These are phyloP conservation scores for Helicorthomorpha holstii DNA, from an alignment of 1,140 invertebrate genomes.

Conservation along the genomic window DNA sequence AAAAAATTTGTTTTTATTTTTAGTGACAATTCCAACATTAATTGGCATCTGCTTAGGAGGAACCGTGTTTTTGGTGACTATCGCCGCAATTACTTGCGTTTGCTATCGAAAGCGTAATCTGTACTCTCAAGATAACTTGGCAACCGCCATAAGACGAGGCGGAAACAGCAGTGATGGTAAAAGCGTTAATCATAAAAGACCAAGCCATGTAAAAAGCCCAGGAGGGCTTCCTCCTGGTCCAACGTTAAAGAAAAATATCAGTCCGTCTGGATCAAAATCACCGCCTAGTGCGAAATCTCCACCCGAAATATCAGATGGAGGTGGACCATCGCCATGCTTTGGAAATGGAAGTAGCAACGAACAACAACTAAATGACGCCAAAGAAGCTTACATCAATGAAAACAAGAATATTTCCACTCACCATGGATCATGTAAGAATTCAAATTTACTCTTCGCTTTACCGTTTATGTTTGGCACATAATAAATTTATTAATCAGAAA, in stretches of 20 bases:
- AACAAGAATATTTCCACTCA: background rate
- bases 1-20: conserved; percentile 20
- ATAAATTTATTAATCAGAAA: background rate
- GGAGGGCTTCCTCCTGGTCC: conserved; percentile 36
- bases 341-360: no score
- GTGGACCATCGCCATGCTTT: no score
- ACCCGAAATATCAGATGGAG: no score
- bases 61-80: conserved; percentile 34
- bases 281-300: conserved; percentile 16
- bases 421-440: background rate
- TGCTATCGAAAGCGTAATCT: conserved; percentile 31
- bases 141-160: conserved; percentile 17
- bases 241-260: conserved; percentile 73
- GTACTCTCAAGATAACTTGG: conserved; percentile 8
- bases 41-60: conserved; percentile 42
- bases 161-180: conserved; percentile 19
- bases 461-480: background rate
- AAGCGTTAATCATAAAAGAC: conserved; percentile 21
- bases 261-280: conserved; percentile 46
- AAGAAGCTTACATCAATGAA: background rate
- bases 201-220: conserved; percentile 46
- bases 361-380: background rate
- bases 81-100: conserved; percentile 38
- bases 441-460: background rate
- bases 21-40: conserved; percentile 41